phyloP scores from a whole-genome alignment of 2,113 vertebrate genomes.

The Stegostoma tigrinum region DNA sequence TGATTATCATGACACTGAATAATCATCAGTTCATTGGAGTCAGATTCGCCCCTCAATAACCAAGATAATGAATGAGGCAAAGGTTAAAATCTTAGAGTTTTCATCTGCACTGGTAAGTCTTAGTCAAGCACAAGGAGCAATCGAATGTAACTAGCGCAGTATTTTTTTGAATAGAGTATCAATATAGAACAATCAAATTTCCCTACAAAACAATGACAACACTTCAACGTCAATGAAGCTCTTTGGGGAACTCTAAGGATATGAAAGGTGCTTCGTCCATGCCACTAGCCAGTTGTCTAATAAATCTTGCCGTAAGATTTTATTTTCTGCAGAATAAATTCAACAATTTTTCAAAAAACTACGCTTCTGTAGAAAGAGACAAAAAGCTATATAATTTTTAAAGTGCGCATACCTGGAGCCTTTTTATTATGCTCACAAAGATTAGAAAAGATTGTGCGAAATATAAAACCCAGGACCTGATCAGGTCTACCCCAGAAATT shows the following conservation, averaged over 20 bases:
- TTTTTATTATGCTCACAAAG: not conserved
- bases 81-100: not conserved
- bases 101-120: not conserved
- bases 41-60: not conserved
- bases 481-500: no score
- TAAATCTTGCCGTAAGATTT: not conserved
- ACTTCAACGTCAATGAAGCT: not conserved
- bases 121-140: not conserved
- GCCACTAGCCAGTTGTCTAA: not conserved
- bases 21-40: not conserved
- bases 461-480: no score
- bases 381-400: not conserved
- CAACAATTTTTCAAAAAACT: not conserved
- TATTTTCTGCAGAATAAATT: not conserved
- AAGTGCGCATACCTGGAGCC: not conserved
- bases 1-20: not conserved
- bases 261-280: not conserved
- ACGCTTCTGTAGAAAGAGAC: not conserved
- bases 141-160: not conserved
- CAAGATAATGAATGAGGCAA: not conserved
- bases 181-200: not conserved
- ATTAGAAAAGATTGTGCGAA: not conserved
- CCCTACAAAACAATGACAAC: no score
- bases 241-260: not conserved
- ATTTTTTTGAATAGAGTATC: not conserved